Conservation (phyloP, 2,888 invertebrate genomes). For the Pachliopta kotzebuea region DNA sequence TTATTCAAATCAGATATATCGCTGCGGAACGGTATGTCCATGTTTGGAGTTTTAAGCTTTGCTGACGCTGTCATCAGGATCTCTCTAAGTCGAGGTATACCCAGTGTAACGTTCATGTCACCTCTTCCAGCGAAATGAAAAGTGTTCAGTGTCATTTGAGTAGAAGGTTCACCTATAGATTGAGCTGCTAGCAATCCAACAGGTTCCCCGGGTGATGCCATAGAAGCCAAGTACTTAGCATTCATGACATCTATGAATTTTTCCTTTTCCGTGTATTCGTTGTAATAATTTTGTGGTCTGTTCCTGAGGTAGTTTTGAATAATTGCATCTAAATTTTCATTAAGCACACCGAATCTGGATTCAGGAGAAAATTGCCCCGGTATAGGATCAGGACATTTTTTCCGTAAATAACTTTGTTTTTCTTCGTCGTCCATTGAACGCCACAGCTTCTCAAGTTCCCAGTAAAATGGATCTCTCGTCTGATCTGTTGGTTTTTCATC, state of each 20-base stretch:
- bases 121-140: conserved; percentile 99
- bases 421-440: conserved; percentile 79
- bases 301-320: conserved; percentile 81
- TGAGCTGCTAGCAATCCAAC: conserved; percentile 98
- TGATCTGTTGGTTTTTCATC: conserved; percentile 68
- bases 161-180: conserved; percentile 99
- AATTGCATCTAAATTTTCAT: conserved; percentile 88
- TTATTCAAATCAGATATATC: conserved; percentile 65
- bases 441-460: conserved; percentile 85
- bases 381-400: conserved; percentile 88
- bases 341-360: conserved; percentile 89
- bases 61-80: conserved; percentile 97
- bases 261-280: conserved; percentile 58
- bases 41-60: conserved; percentile 97
- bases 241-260: conserved; percentile 86
- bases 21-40: conserved; percentile 92
- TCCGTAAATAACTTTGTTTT: conserved; percentile 74
- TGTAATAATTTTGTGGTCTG: conserved; percentile 52
- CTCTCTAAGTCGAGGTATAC: conserved; percentile 97
- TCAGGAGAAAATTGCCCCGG: conserved; percentile 86
- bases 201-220: conserved; percentile 95
- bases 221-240: conserved; percentile 87
- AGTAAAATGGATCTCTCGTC: conserved; percentile 81
- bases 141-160: conserved; percentile 99
- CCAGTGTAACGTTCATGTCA: conserved; percentile 99